A percentile compares a stretch with the other conserved stretches of the same genome.
phyloP scores from a whole-genome alignment of 2,888 invertebrate genomes.

The Xestobium rufovillosum region DNA sequence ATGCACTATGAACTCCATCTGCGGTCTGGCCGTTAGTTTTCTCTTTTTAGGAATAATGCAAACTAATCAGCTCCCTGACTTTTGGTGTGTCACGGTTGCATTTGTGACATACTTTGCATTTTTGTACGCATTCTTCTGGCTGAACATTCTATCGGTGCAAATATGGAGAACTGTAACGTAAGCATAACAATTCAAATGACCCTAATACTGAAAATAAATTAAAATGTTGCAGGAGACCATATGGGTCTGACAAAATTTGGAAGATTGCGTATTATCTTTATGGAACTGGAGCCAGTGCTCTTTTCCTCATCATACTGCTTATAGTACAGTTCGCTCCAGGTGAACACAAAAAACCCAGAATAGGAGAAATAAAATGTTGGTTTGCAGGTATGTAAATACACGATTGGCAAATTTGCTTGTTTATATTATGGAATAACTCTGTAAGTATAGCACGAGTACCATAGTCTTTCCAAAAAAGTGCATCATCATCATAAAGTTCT shows the following conservation, averaged over 20 bases:
- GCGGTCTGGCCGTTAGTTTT: constrained; percentile 53
- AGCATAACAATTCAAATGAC: no score
- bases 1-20: constrained; percentile 55
- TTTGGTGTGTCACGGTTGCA: constrained; percentile 47
- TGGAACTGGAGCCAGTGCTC: constrained; percentile 52
- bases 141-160: constrained; percentile 61
- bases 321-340: constrained; percentile 41
- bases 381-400: constrained; percentile 53
- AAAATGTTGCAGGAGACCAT: no score
- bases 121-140: constrained; percentile 65
- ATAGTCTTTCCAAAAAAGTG: no score
- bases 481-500: no score
- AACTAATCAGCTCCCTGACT: constrained; percentile 39
- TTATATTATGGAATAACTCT: no score
- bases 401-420: no score
- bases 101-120: constrained; percentile 44
- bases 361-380: constrained; percentile 57
- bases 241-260: constrained; percentile 48
- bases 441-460: no score
- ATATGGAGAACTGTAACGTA: constrained; percentile 59
- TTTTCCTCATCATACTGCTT: constrained; percentile 48
- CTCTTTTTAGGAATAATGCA: constrained; percentile 52
- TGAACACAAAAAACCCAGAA: constrained; percentile 17
- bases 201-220: no score
- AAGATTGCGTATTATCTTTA: constrained; percentile 50